phyloP scores from a whole-genome alignment of 2,113 vertebrate genomes.

The Oryzias celebensis region DNA sequence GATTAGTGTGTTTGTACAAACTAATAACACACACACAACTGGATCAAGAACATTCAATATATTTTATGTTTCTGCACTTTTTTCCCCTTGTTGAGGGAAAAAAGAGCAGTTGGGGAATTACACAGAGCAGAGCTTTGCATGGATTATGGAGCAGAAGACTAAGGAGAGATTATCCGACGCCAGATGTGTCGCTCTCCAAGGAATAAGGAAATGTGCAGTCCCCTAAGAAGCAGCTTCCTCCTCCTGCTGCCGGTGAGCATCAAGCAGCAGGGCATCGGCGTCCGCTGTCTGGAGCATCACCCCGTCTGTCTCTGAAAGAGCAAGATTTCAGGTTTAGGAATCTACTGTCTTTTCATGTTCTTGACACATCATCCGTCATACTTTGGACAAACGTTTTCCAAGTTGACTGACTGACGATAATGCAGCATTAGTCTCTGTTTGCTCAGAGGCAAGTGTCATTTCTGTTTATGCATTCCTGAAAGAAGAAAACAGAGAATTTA shows the following conservation, averaged over 20 bases:
- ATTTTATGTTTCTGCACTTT: slow-evolving; percentile 26
- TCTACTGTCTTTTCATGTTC: slow-evolving; percentile 50
- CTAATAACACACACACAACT: slow-evolving; percentile 1
- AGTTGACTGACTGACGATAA: slow-evolving; percentile 63
- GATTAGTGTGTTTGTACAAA: slow-evolving; percentile 16
- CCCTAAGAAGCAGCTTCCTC: slow-evolving; percentile 56
- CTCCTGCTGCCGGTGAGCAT: slow-evolving; percentile 45
- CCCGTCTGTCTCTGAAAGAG: slow-evolving; percentile 57
- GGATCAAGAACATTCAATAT: slow-evolving; percentile 12
- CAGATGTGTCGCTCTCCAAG: slow-evolving; percentile 74
- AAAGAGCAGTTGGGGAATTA: slow-evolving; percentile 64
- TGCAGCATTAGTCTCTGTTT: slow-evolving; percentile 63
- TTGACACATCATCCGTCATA: slow-evolving; percentile 61
- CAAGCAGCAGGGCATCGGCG: slow-evolving; percentile 55
- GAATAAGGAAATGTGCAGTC: slow-evolving; percentile 49
- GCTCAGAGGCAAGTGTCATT: slow-evolving; percentile 47
- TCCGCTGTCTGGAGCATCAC: slow-evolving; percentile 52
- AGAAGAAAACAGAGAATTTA: slow-evolving; percentile 27
- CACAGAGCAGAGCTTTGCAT: slow-evolving; percentile 66
- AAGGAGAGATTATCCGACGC: slow-evolving; percentile 70
- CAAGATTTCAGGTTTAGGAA: slow-evolving; percentile 66
- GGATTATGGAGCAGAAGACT: slow-evolving; percentile 60
- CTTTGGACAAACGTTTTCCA: slow-evolving; percentile 61
- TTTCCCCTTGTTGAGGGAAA: slow-evolving; percentile 25
- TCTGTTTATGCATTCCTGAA: slow-evolving; percentile 44